Percentiles rank a stretch among this genome's conserved stretches.
Conservation (phyloP, 2,113 vertebrate genomes). For the Prionailurus viverrinus region DNA sequence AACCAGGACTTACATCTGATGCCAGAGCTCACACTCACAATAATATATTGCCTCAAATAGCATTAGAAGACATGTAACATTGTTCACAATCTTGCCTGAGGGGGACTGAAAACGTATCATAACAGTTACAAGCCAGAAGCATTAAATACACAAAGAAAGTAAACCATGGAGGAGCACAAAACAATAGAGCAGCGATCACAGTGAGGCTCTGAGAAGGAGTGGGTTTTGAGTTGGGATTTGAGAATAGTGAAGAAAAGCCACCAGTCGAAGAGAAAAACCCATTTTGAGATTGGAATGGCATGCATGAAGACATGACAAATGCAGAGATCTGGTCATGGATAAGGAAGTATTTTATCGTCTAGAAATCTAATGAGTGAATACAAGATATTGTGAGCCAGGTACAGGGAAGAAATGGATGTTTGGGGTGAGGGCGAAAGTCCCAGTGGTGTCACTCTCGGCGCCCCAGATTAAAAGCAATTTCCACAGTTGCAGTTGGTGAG, state of each 20-base stretch:
- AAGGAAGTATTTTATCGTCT: constrained; percentile 19
- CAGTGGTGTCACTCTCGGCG: not conserved
- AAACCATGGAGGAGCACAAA: not conserved
- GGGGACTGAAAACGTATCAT: not conserved
- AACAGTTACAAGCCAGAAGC: not conserved
- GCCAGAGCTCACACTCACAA: not conserved
- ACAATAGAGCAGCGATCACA: not conserved
- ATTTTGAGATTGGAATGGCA: not conserved
- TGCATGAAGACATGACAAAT: not conserved
- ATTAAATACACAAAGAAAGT: not conserved
- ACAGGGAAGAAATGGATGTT: not conserved
- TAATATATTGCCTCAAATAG: not conserved
- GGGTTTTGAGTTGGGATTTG: not conserved
- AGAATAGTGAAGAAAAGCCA: not conserved
- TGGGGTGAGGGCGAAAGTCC: not conserved
- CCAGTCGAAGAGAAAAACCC: not conserved
- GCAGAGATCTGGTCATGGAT: not conserved
- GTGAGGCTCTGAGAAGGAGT: not conserved
- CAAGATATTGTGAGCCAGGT: not conserved
- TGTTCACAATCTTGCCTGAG: not conserved
- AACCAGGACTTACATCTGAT: not conserved
- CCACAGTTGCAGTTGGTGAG: not conserved
- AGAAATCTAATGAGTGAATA: not conserved
- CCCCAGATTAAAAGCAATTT: constrained; percentile 58
- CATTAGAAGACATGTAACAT: not conserved